Base-by-base conservation (phyloP, 1,140 invertebrate genomes). In the Drosophila malerkotliana region DNA sequence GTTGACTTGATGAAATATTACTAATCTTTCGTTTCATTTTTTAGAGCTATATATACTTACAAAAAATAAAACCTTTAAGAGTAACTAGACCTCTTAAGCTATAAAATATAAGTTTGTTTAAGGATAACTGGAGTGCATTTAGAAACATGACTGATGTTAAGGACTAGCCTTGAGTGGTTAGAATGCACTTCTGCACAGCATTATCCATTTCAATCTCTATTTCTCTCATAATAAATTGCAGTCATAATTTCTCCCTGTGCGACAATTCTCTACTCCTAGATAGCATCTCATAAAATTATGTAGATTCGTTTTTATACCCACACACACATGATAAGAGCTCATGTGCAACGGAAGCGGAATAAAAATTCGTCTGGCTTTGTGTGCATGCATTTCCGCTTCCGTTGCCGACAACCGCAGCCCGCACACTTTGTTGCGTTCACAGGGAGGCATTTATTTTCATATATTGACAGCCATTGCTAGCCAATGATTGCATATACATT, bases 341-440 rank as follows among this genome's bases (percentile, higher is more conserved):
- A 10, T 44, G 14, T 8, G n/a, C 21, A 63, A 55, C 68, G 69
- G 69, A 61, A 55, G 26, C 32, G 39, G 52, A 49, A 85, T 61
- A 72, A 66, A 61, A 84, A 84, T 84, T 57, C 57, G 51, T 48
- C 52, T 15, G 68, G 57, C 60, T 47, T 41, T 53, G 34, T 37
- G 68, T 74, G 58, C 34, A 68, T 71, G 74, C 71, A 75, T 72
- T 79, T 87, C 83, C 83, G 78, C 44, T 87, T 87, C 83, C 78
- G 74, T n/a, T 49, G 28, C n/a, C 60, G 41, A 24, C 34, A 26
- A 60, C 55, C 61, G 28, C 81, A 62, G 32, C 15, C 30, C 57
- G 39, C 60, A 62, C 78, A 74, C 18, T 10, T 48, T 81, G 72
- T 77, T 81, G 60, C 45, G 26, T 64, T 66, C 63, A 63, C 49